Evolutionary conservation across 2,797 vertebrate species (phyloP).

Genomic region (Urosaurus nigricauda): DNA sequence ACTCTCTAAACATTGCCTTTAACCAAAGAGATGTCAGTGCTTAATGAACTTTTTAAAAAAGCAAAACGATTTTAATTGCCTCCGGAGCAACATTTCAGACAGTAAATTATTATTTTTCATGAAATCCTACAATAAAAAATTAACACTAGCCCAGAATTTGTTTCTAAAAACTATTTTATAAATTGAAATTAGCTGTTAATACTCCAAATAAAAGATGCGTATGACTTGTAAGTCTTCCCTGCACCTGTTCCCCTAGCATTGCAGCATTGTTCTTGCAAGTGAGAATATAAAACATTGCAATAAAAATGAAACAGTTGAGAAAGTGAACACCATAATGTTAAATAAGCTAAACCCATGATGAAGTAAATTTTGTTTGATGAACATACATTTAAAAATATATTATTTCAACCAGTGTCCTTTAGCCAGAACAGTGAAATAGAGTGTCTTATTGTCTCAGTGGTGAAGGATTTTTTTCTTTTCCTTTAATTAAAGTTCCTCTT

Average conservation of each 20-base stretch:
- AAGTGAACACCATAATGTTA: background rate
- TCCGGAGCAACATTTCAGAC: slow-evolving; percentile 37
- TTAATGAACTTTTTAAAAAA: slow-evolving; percentile 28
- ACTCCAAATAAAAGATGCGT: slow-evolving; percentile 7
- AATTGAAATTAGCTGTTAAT: slow-evolving; percentile 8
- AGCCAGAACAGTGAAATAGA: slow-evolving; percentile 48
- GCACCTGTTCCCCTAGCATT: slow-evolving; percentile 14
- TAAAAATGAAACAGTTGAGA: slow-evolving; percentile 19
- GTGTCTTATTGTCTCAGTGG: slow-evolving; percentile 15
- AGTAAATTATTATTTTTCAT: background rate
- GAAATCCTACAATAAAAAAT: background rate
- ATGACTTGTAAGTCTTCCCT: slow-evolving; percentile 24
- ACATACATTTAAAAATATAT: slow-evolving; percentile 38
- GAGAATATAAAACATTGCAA: slow-evolving; percentile 14
- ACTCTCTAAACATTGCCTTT: slow-evolving; percentile 17
- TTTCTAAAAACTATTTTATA: slow-evolving; percentile 27
- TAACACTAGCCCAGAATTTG: slow-evolving; percentile 20
- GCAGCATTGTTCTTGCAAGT: slow-evolving; percentile 19
- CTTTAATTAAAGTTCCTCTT: slow-evolving; percentile 55
- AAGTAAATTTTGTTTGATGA: slow-evolving; percentile 36
- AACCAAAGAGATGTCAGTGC: slow-evolving; percentile 1
- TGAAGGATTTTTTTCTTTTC: slow-evolving; percentile 19
- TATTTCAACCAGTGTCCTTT: slow-evolving; percentile 39
- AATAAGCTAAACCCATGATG: slow-evolving; percentile 24
- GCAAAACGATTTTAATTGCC: slow-evolving; percentile 8